Percentiles rank a stretch among this genome's conserved stretches.
Evolutionary conservation across 1,140 invertebrate species (phyloP).

Genomic region (Caenorhabditis inopinata): DNA sequence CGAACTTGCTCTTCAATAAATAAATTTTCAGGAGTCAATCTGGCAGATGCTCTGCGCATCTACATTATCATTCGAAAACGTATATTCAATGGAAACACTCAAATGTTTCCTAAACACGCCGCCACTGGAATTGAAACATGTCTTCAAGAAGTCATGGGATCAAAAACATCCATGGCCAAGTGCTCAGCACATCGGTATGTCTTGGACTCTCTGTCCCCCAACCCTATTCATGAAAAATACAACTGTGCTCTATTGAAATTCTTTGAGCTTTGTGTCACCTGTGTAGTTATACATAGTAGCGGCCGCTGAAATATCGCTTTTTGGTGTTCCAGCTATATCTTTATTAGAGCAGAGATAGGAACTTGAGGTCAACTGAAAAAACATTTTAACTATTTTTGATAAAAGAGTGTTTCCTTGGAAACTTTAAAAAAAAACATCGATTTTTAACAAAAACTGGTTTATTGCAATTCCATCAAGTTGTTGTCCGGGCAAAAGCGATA

Average conservation of each 20-base stretch:
- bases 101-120: slow-evolving; percentile 34
- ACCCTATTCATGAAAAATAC: too few species aligned
- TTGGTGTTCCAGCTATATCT: too few species aligned
- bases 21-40: not conserved
- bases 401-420: not conserved
- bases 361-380: too few species aligned
- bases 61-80: slow-evolving; percentile 5
- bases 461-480: too few species aligned
- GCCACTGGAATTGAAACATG: slow-evolving; percentile 23
- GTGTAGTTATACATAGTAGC: too few species aligned
- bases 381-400: too few species aligned
- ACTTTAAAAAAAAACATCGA: not conserved
- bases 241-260: too few species aligned
- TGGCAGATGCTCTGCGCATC: not conserved
- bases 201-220: not conserved
- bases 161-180: not conserved
- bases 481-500: not conserved
- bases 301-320: too few species aligned
- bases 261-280: too few species aligned
- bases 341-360: too few species aligned
- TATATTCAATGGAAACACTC: slow-evolving; percentile 32
- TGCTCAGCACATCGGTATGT: not conserved
- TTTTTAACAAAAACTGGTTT: too few species aligned
- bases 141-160: slow-evolving; percentile 25
- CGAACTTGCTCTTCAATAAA: too few species aligned